Conservation (phyloP, 2,797 vertebrate species). For the Neopelma chrysocephalum region DNA sequence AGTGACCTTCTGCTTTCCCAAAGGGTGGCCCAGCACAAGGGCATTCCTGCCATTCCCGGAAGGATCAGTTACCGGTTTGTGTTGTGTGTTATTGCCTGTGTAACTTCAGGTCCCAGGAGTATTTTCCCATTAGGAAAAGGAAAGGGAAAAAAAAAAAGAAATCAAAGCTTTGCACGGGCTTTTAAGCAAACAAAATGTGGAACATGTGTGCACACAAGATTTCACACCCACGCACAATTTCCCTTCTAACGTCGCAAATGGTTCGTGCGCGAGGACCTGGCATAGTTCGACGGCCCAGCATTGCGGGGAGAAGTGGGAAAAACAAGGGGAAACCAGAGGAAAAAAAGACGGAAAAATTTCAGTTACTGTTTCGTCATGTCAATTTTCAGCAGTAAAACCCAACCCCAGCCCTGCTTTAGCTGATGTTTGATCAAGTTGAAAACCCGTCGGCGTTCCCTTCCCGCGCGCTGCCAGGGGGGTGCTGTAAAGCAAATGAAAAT, state of each 20-base stretch:
- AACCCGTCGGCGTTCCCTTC: not conserved
- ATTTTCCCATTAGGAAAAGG: slow-evolving; percentile 24
- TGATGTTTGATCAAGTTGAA: not conserved
- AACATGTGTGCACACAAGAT: slow-evolving; percentile 58
- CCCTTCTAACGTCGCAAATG: slow-evolving; percentile 33
- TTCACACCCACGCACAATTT: slow-evolving; percentile 60
- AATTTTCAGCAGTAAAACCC: not conserved
- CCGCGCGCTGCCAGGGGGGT: not conserved
- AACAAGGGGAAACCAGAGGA: not conserved
- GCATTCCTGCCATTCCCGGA: not conserved
- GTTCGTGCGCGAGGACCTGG: slow-evolving; percentile 22
- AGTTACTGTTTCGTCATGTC: not conserved
- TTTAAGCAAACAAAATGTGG: slow-evolving; percentile 68
- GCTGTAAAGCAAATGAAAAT: not conserved
- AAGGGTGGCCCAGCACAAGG: not conserved
- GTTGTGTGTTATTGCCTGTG: not conserved
- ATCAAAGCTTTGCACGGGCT: slow-evolving; percentile 20
- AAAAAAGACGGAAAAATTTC: not conserved
- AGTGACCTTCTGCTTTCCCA: slow-evolving; percentile 18
- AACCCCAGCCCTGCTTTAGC: not conserved
- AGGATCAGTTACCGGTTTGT: not conserved
- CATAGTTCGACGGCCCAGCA: not conserved
- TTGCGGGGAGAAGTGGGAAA: not conserved
- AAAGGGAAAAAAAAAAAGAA: no score
- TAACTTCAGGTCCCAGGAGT: slow-evolving; percentile 11